These are phyloP conservation scores for Pipistrellus pipistrellus DNA, from an alignment of 2,797 vertebrate species.

Conservation along the genomic window DNA sequence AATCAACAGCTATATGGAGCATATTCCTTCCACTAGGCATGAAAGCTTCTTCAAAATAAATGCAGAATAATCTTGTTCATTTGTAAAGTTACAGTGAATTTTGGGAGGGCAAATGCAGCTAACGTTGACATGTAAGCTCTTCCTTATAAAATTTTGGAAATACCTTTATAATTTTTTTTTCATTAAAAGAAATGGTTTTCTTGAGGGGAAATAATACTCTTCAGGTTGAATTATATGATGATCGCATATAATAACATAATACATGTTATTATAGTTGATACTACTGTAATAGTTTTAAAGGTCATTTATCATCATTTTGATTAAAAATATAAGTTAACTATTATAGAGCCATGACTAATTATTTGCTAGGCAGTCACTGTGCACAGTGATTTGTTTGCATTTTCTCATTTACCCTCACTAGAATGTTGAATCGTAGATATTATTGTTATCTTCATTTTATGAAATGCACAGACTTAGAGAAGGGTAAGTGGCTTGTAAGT, in stretches of 20 bases:
- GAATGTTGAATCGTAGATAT: not conserved
- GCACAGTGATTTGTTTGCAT: not conserved
- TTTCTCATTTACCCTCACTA: not conserved
- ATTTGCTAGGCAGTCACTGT: not conserved
- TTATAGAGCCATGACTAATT: not conserved
- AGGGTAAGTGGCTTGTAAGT: not conserved
- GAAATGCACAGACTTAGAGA: not conserved
- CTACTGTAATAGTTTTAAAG: not conserved
- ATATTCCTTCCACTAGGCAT: not conserved
- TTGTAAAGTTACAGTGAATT: conserved; percentile 12
- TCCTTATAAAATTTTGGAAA: conserved; percentile 21
- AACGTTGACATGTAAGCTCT: not conserved
- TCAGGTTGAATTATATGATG: conserved; percentile 15
- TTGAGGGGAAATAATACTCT: conserved; percentile 1
- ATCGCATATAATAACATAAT: conserved; percentile 13
- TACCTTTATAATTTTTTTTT: not conserved
- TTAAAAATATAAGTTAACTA: conserved; percentile 21
- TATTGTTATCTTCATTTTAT: not conserved
- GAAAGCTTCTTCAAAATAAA: not conserved
- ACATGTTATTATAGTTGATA: not conserved
- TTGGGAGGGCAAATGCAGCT: not conserved
- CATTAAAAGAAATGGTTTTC: not conserved
- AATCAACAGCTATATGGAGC: not conserved
- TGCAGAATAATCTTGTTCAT: not conserved
- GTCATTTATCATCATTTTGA: not conserved